phyloP scores from a whole-genome alignment of 2,797 vertebrate species.

The Alfaro cultratus region DNA sequence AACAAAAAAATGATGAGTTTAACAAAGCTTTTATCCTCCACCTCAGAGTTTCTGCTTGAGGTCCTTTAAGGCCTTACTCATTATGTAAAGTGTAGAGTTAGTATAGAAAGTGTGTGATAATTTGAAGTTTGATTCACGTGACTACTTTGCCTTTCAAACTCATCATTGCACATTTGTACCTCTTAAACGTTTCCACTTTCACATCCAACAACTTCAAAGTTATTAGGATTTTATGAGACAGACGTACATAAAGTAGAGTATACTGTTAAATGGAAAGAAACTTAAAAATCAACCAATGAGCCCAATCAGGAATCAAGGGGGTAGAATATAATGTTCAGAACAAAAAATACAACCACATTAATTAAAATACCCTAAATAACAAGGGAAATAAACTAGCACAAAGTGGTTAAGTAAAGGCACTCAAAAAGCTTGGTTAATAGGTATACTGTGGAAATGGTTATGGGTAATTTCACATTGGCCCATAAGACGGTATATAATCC shows the following conservation, averaged over 20 bases:
- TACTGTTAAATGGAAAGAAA: not conserved
- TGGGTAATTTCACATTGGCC: not conserved
- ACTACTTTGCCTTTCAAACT: not conserved
- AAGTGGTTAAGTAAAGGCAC: not conserved
- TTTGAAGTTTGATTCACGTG: not conserved
- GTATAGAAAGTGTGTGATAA: not conserved
- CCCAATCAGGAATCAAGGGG: not conserved
- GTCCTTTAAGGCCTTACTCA: not conserved
- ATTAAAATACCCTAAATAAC: not conserved
- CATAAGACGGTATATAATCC: not conserved
- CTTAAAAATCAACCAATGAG: not conserved
- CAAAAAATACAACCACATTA: not conserved
- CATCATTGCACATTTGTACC: not conserved
- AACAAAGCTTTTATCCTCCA: not conserved
- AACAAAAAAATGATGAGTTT: slow-evolving; percentile 11
- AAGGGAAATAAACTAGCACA: not conserved
- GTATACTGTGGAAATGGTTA: not conserved
- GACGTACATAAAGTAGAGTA: not conserved
- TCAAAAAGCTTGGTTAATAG: not conserved
- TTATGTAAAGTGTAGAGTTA: not conserved
- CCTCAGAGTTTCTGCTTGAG: not conserved
- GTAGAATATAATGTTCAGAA: not conserved
- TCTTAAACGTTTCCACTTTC: not conserved
- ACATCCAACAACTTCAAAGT: not conserved
- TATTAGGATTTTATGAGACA: not conserved